These are phyloP conservation scores for Hyposoter dolosus DNA, from an alignment of 2,888 invertebrate genomes.

Conservation along the genomic window DNA sequence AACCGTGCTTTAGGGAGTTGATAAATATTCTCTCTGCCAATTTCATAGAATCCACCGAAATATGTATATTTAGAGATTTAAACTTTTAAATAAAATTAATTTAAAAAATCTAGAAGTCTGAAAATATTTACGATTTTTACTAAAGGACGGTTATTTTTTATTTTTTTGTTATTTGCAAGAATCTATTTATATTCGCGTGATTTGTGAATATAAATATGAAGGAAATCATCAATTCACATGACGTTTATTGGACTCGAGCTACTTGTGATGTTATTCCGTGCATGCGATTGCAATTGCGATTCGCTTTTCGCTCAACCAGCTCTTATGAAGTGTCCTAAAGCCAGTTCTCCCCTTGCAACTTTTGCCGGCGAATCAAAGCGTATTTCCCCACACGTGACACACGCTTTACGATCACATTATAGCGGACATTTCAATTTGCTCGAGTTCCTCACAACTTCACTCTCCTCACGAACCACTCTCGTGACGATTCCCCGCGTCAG, in stretches of 20 bases:
- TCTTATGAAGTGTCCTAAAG: conserved; percentile 23
- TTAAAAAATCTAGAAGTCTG: no score
- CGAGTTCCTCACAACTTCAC: conserved; percentile 2
- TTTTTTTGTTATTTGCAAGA: no score
- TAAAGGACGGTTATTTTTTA: no score
- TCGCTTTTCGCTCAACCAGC: conserved; percentile 48
- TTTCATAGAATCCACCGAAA: no score
- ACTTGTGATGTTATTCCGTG: conserved; percentile 55
- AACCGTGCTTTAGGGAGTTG: no score
- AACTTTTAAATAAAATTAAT: no score
- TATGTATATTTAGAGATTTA: no score
- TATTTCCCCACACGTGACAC: conserved; percentile 12
- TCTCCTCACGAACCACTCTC: conserved; percentile 5
- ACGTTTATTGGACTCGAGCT: conserved; percentile 53
- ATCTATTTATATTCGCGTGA: not conserved
- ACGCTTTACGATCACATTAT: conserved; percentile 14
- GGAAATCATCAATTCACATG: not conserved
- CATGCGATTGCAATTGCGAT: conserved; percentile 57
- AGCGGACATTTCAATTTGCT: conserved; percentile 28
- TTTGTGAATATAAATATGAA: not conserved
- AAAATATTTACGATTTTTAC: no score
- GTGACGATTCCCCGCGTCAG: not conserved
- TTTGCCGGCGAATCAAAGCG: conserved; percentile 49
- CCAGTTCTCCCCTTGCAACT: not conserved
- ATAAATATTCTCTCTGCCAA: no score